Conservation (phyloP, 35 echinoderm and acorn worm species). For the Stichopus chloronotus region DNA sequence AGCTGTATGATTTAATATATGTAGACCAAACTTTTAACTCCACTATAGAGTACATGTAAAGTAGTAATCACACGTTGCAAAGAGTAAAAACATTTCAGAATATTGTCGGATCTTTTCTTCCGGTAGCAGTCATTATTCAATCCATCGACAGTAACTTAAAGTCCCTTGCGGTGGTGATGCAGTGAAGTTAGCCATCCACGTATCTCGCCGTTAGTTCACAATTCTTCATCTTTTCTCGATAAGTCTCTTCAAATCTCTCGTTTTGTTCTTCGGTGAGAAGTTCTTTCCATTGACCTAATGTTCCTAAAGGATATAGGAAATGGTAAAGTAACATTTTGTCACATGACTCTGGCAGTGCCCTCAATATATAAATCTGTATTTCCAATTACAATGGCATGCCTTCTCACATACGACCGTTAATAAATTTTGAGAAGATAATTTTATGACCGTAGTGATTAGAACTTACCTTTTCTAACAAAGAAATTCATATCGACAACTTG, state of each 20-base stretch:
- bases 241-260: not conserved
- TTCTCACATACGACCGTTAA: not conserved
- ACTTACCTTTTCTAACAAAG: slow-evolving; percentile 2
- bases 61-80: too few relatives aligned
- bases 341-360: not conserved
- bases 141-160: too few relatives aligned
- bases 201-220: too few relatives aligned
- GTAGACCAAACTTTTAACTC: too few relatives aligned
- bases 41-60: too few relatives aligned
- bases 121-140: too few relatives aligned
- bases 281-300: not conserved
- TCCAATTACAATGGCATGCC: not conserved
- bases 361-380: not conserved
- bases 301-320: not conserved
- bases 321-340: not conserved
- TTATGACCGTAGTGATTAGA: not conserved
- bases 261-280: not conserved
- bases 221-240: not conserved
- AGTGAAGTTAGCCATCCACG: too few relatives aligned
- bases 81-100: too few relatives aligned
- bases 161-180: too few relatives aligned
- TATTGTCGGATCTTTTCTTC: too few relatives aligned
- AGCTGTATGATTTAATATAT: too few relatives aligned
- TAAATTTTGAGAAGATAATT: not conserved
- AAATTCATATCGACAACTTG: not conserved